These are phyloP conservation scores for Eudorcas thomsonii DNA, from an alignment of 2,113 vertebrate genomes.

Conservation along the genomic window DNA sequence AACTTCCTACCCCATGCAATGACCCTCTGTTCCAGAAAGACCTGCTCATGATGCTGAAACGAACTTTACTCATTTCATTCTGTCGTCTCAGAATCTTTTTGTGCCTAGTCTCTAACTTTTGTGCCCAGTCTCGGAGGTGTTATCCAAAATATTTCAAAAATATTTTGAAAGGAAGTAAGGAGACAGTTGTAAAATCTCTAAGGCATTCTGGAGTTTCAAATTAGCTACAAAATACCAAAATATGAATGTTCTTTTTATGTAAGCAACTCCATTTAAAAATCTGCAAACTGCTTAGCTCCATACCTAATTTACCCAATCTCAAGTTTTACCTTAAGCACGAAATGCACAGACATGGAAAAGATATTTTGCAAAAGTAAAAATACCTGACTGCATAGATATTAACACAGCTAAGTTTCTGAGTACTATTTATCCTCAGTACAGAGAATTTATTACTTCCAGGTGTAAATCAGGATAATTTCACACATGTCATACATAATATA, in stretches of 20 bases:
- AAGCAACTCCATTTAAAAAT: not conserved
- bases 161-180: not conserved
- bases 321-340: not conserved
- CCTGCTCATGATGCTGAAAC: fast-evolving
- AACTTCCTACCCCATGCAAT: fast-evolving
- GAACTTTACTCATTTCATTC: not conserved
- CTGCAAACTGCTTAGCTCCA: not conserved
- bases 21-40: not conserved
- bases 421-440: not conserved
- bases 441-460: not conserved
- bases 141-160: not conserved
- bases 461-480: not conserved
- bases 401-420: not conserved
- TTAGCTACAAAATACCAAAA: not conserved
- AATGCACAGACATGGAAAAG: not conserved
- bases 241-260: not conserved
- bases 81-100: not conserved
- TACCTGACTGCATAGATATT: not conserved
- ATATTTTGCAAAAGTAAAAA: not conserved
- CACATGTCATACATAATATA: not conserved
- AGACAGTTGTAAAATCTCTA: not conserved
- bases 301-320: not conserved
- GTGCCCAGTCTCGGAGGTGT: no score
- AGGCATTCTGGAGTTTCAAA: not conserved
- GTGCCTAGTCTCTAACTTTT: not conserved